phyloP scores from a whole-genome alignment of 1,140 invertebrate species.

The Bicyclus anynana region DNA sequence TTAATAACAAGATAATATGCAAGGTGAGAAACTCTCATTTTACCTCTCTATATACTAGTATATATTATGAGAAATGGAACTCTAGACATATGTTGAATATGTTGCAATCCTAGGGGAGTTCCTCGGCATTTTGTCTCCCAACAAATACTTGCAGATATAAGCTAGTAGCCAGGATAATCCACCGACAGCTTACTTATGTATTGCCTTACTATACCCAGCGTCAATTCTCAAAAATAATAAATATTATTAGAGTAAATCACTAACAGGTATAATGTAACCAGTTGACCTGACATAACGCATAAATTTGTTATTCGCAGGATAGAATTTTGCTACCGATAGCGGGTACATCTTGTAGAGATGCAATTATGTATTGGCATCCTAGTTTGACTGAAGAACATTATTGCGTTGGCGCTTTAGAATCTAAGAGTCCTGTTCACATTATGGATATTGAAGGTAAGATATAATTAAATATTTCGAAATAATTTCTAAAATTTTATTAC shows the following conservation, averaged over 20 bases:
- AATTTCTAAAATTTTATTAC: too few relatives aligned
- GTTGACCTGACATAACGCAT: too few relatives aligned
- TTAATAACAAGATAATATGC: constrained; percentile 69
- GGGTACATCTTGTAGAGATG: constrained; percentile 62
- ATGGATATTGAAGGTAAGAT: constrained; percentile 72
- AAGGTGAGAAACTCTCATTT: constrained; percentile 38
- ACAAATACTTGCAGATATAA: too few relatives aligned
- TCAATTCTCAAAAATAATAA: too few relatives aligned
- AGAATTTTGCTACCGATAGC: constrained; percentile 63
- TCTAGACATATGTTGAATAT: too few relatives aligned
- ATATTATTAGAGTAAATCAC: too few relatives aligned
- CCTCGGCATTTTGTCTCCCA: too few relatives aligned
- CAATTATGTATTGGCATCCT: constrained; percentile 70
- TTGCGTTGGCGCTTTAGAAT: constrained; percentile 66
- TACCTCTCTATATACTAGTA: too few relatives aligned
- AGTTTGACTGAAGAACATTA: constrained; percentile 67
- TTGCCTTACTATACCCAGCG: not conserved
- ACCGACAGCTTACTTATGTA: not conserved
- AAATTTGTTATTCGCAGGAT: constrained; percentile 35
- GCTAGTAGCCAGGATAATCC: not conserved
- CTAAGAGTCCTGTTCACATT: constrained; percentile 58
- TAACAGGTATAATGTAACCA: too few relatives aligned
- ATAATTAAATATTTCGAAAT: too few relatives aligned
- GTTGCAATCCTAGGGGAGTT: too few relatives aligned
- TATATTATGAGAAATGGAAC: too few relatives aligned